These are phyloP conservation scores for Masnerella sp. DNA, from an alignment of 2,888 invertebrate genomes.

Conservation along the genomic window DNA sequence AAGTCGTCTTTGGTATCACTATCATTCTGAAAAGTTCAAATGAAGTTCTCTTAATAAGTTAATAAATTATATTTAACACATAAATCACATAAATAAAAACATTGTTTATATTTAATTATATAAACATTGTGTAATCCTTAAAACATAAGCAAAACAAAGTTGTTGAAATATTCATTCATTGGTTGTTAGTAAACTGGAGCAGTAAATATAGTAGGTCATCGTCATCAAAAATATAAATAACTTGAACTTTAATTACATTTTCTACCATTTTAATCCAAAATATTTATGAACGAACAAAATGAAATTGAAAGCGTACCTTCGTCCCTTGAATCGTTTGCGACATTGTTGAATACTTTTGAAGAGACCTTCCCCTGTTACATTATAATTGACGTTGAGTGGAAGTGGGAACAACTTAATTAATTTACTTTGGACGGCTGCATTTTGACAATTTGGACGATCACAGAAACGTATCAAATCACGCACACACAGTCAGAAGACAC, in stretches of 20 bases:
- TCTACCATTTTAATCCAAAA: constrained; percentile 14
- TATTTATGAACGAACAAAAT: neutral
- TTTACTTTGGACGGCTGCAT: constrained; percentile 48
- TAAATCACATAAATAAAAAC: too few relatives aligned
- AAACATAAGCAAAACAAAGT: too few relatives aligned
- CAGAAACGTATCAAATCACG: neutral
- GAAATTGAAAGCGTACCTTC: constrained; percentile 38
- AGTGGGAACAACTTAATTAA: constrained; percentile 4
- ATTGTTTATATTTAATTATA: too few relatives aligned
- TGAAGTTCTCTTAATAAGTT: neutral
- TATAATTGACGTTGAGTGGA: constrained; percentile 35
- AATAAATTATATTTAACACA: too few relatives aligned
- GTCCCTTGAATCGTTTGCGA: constrained; percentile 30
- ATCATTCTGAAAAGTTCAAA: constrained; percentile 65
- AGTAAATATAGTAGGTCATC: too few relatives aligned
- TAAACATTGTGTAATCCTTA: too few relatives aligned
- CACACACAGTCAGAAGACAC: neutral
- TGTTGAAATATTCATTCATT: too few relatives aligned
- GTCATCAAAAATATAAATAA: neutral
- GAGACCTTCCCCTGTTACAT: constrained; percentile 15
- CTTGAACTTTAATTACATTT: neutral
- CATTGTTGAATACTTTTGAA: constrained; percentile 10
- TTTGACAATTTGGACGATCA: constrained; percentile 27
- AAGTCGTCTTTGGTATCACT: constrained; percentile 75
- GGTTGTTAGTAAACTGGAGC: too few relatives aligned